Base-by-base conservation (phyloP, 92 coral and sea anemone genomes). In the Siderastrea radians region DNA sequence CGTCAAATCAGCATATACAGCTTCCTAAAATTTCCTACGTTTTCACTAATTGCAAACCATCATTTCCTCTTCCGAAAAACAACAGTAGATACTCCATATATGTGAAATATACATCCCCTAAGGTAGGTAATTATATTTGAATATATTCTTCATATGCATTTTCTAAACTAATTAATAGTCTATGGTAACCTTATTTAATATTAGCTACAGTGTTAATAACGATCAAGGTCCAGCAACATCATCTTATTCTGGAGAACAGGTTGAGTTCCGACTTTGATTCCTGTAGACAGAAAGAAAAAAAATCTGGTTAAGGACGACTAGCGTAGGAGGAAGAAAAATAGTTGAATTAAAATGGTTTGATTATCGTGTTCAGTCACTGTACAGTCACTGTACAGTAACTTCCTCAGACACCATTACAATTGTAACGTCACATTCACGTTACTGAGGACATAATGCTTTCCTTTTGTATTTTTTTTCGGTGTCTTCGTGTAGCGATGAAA, bases 191-290 rank as follows among this genome's bases (percentile, higher is more conserved):
- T 26, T 26, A 26, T 14, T 59, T 44, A 48, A 45, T 43, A 76
- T 44, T 38, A 7, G 58, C 46, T 74, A 52, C 6, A 52, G 9
- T 60, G 61, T 44, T 19, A 60, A 26, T 60, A 55, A 53, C 15
- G 52, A 9, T n/a, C 17, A 1, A 55, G 16, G 26, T 68, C 13
- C 10, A 2, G 75, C 8, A 47, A 11, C 65, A 90, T 97, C 87
- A 97, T 91, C 99, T 94, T 57, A 97, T 97, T 89, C 95, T 95
- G 58, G 99, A 95, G 81, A 97, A 97, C 79, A 97, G 84, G 85
- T 97, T 97, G 69, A 97, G 95, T 75, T 97, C 99, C 46, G 99
- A 97, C 86, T 97, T 97, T 78, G 98, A 97, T 83, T 97, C 99
- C 99, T 97, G 89, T 17, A 38, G 3, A 80, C 65, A 75, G 75